These are phyloP conservation scores for Capricornis sumatraensis DNA, from an alignment of 2,113 vertebrate species.

Conservation along the genomic window DNA sequence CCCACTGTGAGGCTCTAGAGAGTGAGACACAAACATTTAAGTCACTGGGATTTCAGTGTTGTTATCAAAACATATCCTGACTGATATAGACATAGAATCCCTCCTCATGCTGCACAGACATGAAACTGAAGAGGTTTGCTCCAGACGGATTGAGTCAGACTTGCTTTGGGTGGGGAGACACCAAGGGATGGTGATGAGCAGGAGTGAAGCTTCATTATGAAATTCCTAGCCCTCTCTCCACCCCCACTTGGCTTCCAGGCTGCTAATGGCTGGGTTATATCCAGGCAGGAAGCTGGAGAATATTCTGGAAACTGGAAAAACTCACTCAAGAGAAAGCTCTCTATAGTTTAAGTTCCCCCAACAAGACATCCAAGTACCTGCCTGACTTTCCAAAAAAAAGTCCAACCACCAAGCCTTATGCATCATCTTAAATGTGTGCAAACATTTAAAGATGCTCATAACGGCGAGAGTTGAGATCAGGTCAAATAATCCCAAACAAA, in stretches of 20 bases:
- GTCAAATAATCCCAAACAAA: neutral
- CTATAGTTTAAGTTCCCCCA: neutral
- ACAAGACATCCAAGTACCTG: neutral
- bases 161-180: neutral
- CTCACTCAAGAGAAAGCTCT: neutral
- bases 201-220: neutral
- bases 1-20: accelerated
- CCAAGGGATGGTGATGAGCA: neutral
- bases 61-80: neutral
- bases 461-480: neutral
- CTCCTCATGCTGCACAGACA: neutral
- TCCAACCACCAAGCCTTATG: neutral
- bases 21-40: neutral
- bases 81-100: neutral
- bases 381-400: neutral
- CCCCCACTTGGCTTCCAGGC: neutral
- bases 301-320: neutral
- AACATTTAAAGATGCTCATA: neutral
- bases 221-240: neutral
- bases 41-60: neutral
- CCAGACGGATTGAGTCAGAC: neutral
- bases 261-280: neutral
- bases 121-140: neutral
- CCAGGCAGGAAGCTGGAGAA: neutral
- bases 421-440: neutral